Evolutionary conservation across 2,113 vertebrate genomes (phyloP).

Genomic region (Solea solea): DNA sequence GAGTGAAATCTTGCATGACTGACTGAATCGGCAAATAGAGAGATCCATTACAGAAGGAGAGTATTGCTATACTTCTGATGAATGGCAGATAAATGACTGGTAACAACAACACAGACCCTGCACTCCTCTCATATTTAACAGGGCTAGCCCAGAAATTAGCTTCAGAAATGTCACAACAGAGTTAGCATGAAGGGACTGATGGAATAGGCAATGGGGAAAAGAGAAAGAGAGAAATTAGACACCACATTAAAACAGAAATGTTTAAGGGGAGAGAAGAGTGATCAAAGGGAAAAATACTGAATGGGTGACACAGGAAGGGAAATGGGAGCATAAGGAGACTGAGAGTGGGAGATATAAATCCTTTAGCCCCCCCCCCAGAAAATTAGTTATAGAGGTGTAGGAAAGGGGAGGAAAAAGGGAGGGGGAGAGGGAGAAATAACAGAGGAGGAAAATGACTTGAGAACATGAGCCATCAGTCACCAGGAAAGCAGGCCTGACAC

Average conservation of each 20-base stretch:
- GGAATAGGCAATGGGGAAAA: background rate
- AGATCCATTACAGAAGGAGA: constrained; percentile 1
- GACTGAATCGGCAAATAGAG: background rate
- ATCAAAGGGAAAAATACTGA: background rate
- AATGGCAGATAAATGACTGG: constrained; percentile 7
- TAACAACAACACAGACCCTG: constrained; percentile 10
- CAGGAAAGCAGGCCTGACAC: constrained; percentile 68
- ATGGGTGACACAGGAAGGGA: constrained; percentile 6
- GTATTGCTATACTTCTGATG: background rate
- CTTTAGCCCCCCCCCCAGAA: constrained; percentile 38
- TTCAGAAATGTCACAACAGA: constrained; percentile 33
- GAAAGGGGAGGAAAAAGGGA: constrained; percentile 13
- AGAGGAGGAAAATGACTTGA: constrained; percentile 54
- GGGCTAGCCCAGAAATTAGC: constrained; percentile 23
- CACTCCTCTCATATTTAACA: constrained; percentile 14
- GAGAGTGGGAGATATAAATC: constrained; percentile 27
- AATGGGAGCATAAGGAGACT: constrained; percentile 30
- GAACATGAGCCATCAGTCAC: constrained; percentile 66
- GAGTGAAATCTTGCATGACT: constrained; percentile 5
- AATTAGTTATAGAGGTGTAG: constrained; percentile 47
- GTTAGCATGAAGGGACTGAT: background rate
- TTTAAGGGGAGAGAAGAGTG: no score
- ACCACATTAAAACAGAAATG: no score
- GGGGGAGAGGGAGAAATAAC: constrained; percentile 50
- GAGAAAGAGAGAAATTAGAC: background rate